phyloP scores from a whole-genome alignment of 1,140 invertebrate genomes.

The Procambarus clarkii region DNA sequence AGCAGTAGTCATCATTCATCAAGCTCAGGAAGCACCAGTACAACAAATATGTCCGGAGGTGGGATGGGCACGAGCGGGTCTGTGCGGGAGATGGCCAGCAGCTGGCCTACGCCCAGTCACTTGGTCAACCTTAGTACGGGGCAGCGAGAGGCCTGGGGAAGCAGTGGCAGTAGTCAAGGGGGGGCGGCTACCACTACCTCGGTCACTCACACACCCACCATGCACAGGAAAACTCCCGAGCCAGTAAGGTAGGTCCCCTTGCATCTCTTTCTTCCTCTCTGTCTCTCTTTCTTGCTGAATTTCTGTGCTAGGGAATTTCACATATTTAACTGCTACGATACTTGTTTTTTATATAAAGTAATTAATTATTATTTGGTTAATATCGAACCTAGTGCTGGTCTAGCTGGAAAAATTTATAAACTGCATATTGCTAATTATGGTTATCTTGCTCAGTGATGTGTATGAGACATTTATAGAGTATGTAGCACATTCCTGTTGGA shows the following conservation, averaged over 20 bases:
- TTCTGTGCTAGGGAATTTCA: neutral
- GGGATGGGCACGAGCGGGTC: conserved; percentile 53
- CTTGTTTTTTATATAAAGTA: neutral
- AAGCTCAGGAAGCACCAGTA: conserved; percentile 65
- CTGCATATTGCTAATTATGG: no score
- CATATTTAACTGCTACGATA: neutral
- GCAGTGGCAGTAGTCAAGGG: conserved; percentile 64
- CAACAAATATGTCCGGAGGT: conserved; percentile 50
- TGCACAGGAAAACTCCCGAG: conserved; percentile 72
- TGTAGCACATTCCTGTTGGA: no score
- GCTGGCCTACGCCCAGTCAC: conserved; percentile 57
- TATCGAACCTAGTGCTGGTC: no score
- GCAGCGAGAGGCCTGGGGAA: conserved; percentile 59
- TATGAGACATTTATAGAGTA: no score
- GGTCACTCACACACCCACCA: conserved; percentile 68
- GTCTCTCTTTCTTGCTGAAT: neutral
- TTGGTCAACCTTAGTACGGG: conserved; percentile 33
- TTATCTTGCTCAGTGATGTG: no score
- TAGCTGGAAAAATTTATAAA: no score
- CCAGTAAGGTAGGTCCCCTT: conserved; percentile 71
- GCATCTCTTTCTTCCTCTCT: conserved; percentile 15
- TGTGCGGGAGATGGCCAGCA: conserved; percentile 64
- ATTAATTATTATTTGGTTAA: neutral
- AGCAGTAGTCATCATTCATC: conserved; percentile 62
- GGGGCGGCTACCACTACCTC: conserved; percentile 60